phyloP scores from a whole-genome alignment of 2,797 vertebrate genomes.

The Tamandua tetradactyla region DNA sequence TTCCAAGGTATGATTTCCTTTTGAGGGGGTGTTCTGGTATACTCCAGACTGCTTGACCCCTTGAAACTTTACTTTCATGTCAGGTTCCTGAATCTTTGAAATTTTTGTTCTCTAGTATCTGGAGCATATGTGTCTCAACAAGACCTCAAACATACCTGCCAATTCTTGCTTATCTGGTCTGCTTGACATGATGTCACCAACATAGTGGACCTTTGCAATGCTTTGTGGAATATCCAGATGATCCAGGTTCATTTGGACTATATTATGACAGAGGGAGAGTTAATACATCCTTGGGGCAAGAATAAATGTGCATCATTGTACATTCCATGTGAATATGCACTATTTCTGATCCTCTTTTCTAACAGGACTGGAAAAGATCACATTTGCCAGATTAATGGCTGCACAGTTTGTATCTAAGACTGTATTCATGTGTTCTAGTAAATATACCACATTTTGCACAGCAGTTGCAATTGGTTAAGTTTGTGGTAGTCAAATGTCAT shows the following conservation, averaged over 20 bases:
- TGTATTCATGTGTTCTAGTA: background rate
- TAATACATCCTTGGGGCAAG: background rate
- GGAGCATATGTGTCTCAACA: background rate
- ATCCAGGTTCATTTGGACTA: too few relatives aligned
- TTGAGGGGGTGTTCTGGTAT: background rate
- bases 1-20: background rate
- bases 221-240: too few relatives aligned
- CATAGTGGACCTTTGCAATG: background rate
- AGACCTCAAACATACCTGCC: background rate
- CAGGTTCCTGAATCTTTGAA: background rate
- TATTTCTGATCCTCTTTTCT: too few relatives aligned
- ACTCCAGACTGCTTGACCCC: rapidly evolving
- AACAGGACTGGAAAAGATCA: too few relatives aligned
- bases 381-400: too few relatives aligned
- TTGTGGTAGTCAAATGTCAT: background rate
- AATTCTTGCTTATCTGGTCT: background rate
- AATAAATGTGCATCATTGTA: background rate
- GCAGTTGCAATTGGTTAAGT: background rate
- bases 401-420: background rate
- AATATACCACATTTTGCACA: background rate
- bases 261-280: too few relatives aligned
- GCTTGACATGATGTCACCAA: background rate
- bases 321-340: too few relatives aligned
- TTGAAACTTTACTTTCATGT: background rate
- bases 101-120: background rate